Evolutionary conservation across 2,797 vertebrate species (phyloP).

Genomic region (Characodon lateralis): DNA sequence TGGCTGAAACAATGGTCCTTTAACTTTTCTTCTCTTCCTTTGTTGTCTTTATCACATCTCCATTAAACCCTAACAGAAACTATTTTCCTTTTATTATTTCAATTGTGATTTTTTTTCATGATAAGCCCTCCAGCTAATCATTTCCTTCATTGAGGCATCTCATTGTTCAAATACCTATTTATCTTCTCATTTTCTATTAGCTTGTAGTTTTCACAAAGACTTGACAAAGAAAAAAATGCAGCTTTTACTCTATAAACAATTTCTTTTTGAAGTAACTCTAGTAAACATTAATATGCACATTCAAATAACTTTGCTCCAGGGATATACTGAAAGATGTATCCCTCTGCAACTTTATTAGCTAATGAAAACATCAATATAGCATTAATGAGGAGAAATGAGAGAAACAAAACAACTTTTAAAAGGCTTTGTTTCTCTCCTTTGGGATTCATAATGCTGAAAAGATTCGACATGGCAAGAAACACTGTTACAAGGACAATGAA

Average conservation of each 20-base stretch:
- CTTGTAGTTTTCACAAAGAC: neutral
- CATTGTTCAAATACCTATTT: neutral
- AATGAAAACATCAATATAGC: neutral
- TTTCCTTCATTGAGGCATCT: neutral
- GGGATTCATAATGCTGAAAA: neutral
- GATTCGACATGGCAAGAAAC: neutral
- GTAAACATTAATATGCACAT: neutral
- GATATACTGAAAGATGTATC: constrained; percentile 4
- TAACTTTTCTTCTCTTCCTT: neutral
- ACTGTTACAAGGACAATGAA: neutral
- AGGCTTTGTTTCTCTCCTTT: neutral
- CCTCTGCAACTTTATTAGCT: constrained; percentile 4
- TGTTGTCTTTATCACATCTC: neutral
- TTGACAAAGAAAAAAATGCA: neutral
- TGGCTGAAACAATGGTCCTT: constrained; percentile 7
- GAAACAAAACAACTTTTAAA: neutral
- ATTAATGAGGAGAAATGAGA: neutral
- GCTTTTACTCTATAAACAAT: neutral
- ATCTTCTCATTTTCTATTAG: neutral
- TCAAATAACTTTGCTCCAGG: neutral
- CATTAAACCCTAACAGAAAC: neutral
- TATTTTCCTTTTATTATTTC: neutral
- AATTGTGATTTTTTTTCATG: neutral
- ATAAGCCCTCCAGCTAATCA: neutral
- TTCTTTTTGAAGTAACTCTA: neutral